Evolutionary conservation across 2,888 invertebrate genomes (phyloP).

Genomic region (Lasioglossum villosulum): DNA sequence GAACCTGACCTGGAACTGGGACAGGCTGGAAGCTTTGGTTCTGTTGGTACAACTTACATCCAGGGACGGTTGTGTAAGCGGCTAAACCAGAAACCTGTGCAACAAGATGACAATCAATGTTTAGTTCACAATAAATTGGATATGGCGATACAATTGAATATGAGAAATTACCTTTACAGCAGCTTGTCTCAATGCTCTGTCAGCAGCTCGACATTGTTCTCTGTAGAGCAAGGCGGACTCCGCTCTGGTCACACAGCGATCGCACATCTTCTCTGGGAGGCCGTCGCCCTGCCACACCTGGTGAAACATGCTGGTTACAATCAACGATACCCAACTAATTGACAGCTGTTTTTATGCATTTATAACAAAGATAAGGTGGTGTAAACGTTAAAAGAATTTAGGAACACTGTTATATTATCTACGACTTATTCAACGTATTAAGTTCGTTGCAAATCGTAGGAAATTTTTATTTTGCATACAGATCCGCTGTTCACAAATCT

Average conservation of each 20-base stretch:
- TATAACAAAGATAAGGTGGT: too few relatives aligned
- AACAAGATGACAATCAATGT: background rate
- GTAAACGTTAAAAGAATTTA: too few relatives aligned
- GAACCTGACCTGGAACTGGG: constrained; percentile 32
- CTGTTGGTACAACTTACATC: constrained; percentile 78
- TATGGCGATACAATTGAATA: too few relatives aligned
- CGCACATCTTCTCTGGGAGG: constrained; percentile 83
- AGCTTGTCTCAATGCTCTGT: constrained; percentile 82
- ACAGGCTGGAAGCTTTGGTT: constrained; percentile 74
- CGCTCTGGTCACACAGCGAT: constrained; percentile 82
- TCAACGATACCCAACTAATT: too few relatives aligned
- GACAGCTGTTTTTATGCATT: too few relatives aligned
- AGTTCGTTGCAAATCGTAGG: too few relatives aligned
- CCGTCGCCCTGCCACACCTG: constrained; percentile 83
- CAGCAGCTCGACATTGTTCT: constrained; percentile 83
- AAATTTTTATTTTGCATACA: too few relatives aligned
- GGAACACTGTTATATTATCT: too few relatives aligned
- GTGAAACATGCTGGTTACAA: constrained; percentile 5
- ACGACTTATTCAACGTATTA: too few relatives aligned
- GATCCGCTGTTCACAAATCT: background rate
- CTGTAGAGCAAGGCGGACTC: constrained; percentile 82
- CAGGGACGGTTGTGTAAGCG: constrained; percentile 72
- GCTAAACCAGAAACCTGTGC: constrained; percentile 77
- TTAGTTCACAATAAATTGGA: background rate
- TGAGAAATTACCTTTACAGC: constrained; percentile 75